Base-by-base conservation (phyloP, 1,140 invertebrate genomes). In the Trichomalopsis sarcophagae region DNA sequence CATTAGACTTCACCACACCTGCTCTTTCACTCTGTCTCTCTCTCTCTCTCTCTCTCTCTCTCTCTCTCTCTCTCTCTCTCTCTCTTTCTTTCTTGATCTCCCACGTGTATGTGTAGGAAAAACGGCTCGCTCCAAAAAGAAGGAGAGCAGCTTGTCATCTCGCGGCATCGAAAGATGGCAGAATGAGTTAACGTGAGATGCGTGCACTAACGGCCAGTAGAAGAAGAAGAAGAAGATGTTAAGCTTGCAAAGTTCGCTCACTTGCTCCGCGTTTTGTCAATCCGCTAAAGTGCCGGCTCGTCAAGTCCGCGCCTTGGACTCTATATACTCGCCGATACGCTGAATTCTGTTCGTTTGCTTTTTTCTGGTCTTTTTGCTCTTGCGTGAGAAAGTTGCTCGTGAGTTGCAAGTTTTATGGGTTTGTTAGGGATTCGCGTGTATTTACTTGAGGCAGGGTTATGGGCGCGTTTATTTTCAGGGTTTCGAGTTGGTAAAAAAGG, bases 181-280 rank as follows among this genome's bases (percentile, higher is more conserved):
- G 17, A 23, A 69, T 14, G 66, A 69, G 66, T 69, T 69, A 69
- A 69, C 66, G 66, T 23, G 66, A 7, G 66, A 23, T 23, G 66
- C 23, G 50, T 17, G 66, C n/a, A 27, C n/a, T 27, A 55, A 55
- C 50, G 17, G 14, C 50, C 11, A 2, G 13, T 14, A 14, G 14
- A 55, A 55, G 50, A 55, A 55, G 68, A n/a, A 30, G 68, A 71
- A 71, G 23, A 71, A 30, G 36, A n/a, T 44, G 44, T 75, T 75
- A 75, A 75, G 44, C 36, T 75, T 44, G 36, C 73, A 75, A 75
- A 75, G 14, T 75, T 7, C 7, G 4, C 73, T 36, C 36, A 9
- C 30, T 33, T 75, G 73, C 17, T 30, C 9, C 27, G 27, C 23
- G 27, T 71, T 27, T 71, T 71, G 73, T 40, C 30, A 75, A 33